A percentile compares a stretch with the other conserved stretches of the same genome.
Evolutionary conservation across 2,113 vertebrate genomes (phyloP).

Genomic region (Alethe diademata): DNA sequence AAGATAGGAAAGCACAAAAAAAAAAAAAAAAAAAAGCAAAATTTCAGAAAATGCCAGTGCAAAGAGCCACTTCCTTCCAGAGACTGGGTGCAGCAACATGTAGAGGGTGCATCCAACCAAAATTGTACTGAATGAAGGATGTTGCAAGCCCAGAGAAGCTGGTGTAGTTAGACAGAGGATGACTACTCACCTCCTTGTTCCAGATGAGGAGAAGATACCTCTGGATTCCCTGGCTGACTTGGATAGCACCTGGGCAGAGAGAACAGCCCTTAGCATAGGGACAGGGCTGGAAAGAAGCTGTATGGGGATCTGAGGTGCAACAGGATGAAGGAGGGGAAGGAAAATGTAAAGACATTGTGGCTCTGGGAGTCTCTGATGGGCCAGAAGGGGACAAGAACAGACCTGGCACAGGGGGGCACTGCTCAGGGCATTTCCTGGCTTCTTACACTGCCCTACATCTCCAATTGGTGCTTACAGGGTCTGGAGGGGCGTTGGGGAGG

Average conservation of each 20-base stretch:
- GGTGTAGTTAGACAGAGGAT: background rate
- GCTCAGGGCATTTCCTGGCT: background rate
- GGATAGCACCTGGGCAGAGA: background rate
- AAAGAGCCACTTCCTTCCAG: background rate
- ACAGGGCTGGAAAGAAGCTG: fast-evolving
- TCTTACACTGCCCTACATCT: background rate
- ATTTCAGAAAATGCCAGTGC: background rate
- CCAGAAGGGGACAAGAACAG: background rate
- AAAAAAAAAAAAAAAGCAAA: background rate
- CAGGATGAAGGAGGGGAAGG: background rate
- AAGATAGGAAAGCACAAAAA: background rate
- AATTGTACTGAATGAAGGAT: background rate
- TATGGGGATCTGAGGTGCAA: background rate
- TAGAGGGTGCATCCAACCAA: background rate
- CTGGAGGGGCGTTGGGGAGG: fast-evolving
- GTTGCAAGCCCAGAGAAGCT: background rate
- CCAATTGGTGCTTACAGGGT: background rate
- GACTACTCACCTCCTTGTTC: background rate
- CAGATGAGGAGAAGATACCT: background rate
- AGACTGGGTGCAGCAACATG: background rate
- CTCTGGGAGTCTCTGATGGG: background rate
- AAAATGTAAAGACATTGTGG: background rate
- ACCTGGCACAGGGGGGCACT: fast-evolving
- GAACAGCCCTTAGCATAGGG: background rate
- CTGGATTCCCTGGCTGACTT: background rate